Conservation (phyloP, 2,113 vertebrate species). For the Catharus minimus region DNA sequence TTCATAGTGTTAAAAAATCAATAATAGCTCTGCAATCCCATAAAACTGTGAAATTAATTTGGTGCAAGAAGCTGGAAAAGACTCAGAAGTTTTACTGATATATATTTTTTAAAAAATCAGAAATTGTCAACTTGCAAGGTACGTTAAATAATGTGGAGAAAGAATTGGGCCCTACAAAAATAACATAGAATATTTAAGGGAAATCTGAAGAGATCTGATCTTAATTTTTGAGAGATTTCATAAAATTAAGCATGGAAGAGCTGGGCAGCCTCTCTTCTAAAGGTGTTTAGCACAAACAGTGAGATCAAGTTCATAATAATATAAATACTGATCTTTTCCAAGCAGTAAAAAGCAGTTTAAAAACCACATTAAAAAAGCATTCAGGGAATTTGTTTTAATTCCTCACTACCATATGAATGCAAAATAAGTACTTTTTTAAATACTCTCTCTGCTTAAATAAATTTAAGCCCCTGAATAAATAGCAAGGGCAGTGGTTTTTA, state of each 20-base stretch:
- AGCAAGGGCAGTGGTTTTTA: neutral
- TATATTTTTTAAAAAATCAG: neutral
- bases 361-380: neutral
- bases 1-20: neutral
- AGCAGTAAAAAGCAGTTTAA: neutral
- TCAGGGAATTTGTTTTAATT: neutral
- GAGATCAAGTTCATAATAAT: neutral
- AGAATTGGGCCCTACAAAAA: neutral
- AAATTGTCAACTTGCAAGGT: neutral
- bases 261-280: neutral
- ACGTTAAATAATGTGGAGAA: neutral
- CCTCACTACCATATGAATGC: neutral
- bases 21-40: neutral
- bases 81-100: neutral
- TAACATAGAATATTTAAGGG: neutral
- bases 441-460: neutral
- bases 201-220: neutral
- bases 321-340: neutral
- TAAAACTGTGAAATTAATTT: accelerated
- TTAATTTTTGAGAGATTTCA: neutral
- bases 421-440: neutral
- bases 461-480: neutral
- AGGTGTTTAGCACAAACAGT: neutral
- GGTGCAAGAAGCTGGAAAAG: neutral
- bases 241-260: neutral